A percentile compares a stretch with the other conserved stretches of the same genome.
These are phyloP conservation scores for Coreius guichenoti DNA, from an alignment of 2,797 vertebrate genomes.

Conservation along the genomic window DNA sequence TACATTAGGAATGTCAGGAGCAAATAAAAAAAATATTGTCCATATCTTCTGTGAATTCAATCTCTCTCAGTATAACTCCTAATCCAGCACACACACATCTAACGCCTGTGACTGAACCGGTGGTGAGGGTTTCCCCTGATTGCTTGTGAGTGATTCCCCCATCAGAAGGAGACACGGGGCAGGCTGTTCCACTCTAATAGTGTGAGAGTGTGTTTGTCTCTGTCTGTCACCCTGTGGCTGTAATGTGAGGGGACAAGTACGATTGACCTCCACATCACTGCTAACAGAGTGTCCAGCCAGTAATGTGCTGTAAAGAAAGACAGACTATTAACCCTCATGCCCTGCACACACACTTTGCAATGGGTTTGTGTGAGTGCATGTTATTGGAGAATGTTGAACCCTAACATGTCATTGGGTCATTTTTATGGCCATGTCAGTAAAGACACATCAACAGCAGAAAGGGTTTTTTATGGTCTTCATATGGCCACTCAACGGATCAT, in stretches of 20 bases:
- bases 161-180: conserved; percentile 47
- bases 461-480: conserved; percentile 66
- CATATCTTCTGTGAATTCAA: background rate
- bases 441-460: conserved; percentile 52
- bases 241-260: conserved; percentile 77
- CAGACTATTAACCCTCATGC: conserved; percentile 79
- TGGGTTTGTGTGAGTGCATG: conserved; percentile 28
- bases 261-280: conserved; percentile 75
- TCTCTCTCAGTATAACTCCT: background rate
- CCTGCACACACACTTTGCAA: conserved; percentile 47
- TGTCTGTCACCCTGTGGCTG: conserved; percentile 74
- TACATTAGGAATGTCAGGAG: background rate
- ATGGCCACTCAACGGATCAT: conserved; percentile 43
- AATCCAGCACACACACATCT: background rate
- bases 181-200: conserved; percentile 53
- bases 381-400: conserved; percentile 56
- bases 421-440: conserved; percentile 64
- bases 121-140: conserved; percentile 52
- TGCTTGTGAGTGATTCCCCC: conserved; percentile 58
- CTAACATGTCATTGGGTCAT: conserved; percentile 64
- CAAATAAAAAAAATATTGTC: conserved; percentile 12
- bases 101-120: conserved; percentile 40
- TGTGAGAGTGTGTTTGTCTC: conserved; percentile 61
- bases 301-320: conserved; percentile 76
- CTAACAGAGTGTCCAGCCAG: conserved; percentile 79